Percentiles rank a stretch among this genome's conserved stretches.
These are phyloP conservation scores for Agriopis marginaria DNA, from an alignment of 2,888 invertebrate genomes.

Conservation along the genomic window DNA sequence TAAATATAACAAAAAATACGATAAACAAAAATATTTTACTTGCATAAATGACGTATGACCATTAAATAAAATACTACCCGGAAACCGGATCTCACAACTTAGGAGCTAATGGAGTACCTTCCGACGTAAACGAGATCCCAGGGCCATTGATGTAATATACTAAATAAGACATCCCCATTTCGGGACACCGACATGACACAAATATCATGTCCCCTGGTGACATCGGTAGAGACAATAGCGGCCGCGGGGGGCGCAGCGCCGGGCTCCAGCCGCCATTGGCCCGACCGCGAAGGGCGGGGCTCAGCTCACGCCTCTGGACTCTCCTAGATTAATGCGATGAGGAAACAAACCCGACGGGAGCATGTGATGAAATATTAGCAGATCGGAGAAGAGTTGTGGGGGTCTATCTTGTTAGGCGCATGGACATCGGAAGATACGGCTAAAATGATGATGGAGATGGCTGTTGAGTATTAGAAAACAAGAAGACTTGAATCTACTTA, in stretches of 20 bases:
- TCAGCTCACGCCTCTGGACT: conserved; percentile 58
- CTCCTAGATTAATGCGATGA: conserved; percentile 59
- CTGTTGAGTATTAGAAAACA: not conserved
- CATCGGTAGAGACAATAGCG: conserved; percentile 46
- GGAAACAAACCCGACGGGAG: conserved; percentile 36
- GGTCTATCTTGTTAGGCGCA: conserved; percentile 15
- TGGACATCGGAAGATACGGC: not conserved
- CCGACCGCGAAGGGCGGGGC: conserved; percentile 53
- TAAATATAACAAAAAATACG: not conserved
- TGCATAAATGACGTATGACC: not conserved
- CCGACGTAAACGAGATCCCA: not conserved
- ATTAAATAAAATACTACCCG: not conserved
- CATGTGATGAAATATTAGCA: conserved; percentile 54
- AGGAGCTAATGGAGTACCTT: not conserved
- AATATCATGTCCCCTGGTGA: conserved; percentile 46
- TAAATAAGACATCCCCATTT: conserved; percentile 33
- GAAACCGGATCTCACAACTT: conserved; percentile 7
- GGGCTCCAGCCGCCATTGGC: conserved; percentile 57
- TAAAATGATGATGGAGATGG: conserved; percentile 6
- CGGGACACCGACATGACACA: conserved; percentile 17
- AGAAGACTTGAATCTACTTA: too few species aligned
- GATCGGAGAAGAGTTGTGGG: conserved; percentile 39
- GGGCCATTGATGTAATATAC: conserved; percentile 6
- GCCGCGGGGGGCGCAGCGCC: conserved; percentile 43
- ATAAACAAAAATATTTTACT: too few species aligned